phyloP scores from a whole-genome alignment of 2,888 invertebrate species.

The Callinectes sapidus region DNA sequence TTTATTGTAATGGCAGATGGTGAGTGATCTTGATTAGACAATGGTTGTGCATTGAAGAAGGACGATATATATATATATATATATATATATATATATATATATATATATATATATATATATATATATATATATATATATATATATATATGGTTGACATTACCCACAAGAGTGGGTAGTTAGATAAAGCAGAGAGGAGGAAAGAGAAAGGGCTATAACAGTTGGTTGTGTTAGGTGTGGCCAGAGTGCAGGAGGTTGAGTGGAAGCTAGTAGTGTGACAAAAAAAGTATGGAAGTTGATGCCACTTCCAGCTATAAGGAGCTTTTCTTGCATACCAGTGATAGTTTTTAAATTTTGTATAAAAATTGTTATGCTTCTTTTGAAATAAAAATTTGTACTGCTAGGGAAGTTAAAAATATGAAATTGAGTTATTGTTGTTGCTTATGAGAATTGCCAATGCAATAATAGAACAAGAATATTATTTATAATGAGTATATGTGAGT shows the following conservation, averaged over 20 bases:
- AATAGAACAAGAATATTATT: background rate
- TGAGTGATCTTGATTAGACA: background rate
- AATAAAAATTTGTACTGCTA: background rate
- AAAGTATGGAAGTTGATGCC: background rate
- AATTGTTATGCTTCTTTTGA: background rate
- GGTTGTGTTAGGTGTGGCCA: background rate
- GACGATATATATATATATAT: too few relatives aligned
- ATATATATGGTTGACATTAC: too few relatives aligned
- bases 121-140: too few relatives aligned
- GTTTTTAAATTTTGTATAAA: background rate
- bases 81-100: too few relatives aligned
- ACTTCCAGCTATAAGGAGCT: too few relatives aligned
- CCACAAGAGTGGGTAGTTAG: background rate
- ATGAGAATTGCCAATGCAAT: background rate
- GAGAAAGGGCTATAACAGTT: background rate
- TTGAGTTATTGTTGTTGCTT: background rate
- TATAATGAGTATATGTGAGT: background rate
- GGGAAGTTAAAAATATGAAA: background rate
- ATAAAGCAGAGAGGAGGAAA: background rate
- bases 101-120: too few relatives aligned
- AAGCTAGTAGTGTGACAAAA: background rate
- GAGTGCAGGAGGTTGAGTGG: too few relatives aligned
- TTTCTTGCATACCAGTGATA: background rate
- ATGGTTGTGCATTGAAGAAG: too few relatives aligned
- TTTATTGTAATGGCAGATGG: background rate